Evolutionary conservation across 2,797 vertebrate species (phyloP).

Genomic region (Phalanger gymnotis): DNA sequence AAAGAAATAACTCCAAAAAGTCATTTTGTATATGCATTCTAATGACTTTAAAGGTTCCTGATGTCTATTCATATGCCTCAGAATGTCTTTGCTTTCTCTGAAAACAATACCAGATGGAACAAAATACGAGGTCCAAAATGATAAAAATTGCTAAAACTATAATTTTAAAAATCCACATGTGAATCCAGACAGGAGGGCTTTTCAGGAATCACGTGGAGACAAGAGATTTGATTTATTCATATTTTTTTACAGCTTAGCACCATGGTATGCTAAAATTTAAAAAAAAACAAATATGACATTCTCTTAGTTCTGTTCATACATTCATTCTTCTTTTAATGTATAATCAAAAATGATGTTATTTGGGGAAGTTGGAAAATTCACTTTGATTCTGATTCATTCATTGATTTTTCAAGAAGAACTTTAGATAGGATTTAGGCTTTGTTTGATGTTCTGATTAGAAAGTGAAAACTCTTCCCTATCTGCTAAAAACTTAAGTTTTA

Average conservation of each 20-base stretch:
- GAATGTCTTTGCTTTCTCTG: not conserved
- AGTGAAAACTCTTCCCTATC: slow-evolving; percentile 71
- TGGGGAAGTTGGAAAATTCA: slow-evolving; percentile 75
- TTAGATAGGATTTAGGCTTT: slow-evolving; percentile 78
- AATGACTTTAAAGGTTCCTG: not conserved
- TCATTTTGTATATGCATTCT: not conserved
- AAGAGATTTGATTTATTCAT: not conserved
- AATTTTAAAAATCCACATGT: not conserved
- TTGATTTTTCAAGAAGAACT: slow-evolving; percentile 77
- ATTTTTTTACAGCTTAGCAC: not conserved
- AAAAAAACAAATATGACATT: slow-evolving; percentile 16
- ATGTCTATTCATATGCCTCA: not conserved
- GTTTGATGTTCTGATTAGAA: slow-evolving; percentile 81
- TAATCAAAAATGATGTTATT: slow-evolving; percentile 59
- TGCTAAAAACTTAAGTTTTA: slow-evolving; percentile 52
- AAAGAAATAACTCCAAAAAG: not conserved
- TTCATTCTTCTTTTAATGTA: slow-evolving; percentile 63
- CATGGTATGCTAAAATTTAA: not conserved
- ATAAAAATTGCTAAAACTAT: not conserved
- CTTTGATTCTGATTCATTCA: slow-evolving; percentile 79
- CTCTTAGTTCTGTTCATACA: not conserved
- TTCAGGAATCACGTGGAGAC: not conserved
- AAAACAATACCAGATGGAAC: not conserved
- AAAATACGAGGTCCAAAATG: not conserved
- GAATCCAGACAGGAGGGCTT: not conserved